phyloP scores from a whole-genome alignment of 2,888 invertebrate species.

The Prosapia bicincta region DNA sequence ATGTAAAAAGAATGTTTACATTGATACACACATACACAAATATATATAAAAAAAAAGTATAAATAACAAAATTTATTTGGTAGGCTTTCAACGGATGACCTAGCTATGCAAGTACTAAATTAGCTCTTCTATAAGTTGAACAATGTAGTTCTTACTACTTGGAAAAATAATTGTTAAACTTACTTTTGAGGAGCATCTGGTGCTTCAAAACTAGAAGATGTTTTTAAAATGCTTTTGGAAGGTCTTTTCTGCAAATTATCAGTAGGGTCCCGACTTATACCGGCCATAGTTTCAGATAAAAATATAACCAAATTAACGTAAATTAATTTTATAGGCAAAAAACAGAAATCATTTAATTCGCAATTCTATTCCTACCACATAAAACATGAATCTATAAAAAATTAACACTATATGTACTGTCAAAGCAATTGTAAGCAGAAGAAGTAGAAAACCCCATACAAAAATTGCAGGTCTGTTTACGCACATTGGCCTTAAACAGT shows the following conservation, averaged over 20 bases:
- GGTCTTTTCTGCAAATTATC: conserved; percentile 81
- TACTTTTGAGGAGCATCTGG: conserved; percentile 50
- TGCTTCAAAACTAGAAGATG: conserved; percentile 86
- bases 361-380: not conserved
- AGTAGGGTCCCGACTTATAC: conserved; percentile 43
- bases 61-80: too few species aligned
- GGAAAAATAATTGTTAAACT: too few species aligned
- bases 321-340: not conserved
- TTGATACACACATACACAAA: too few species aligned
- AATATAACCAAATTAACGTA: not conserved
- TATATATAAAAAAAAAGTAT: too few species aligned
- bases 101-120: too few species aligned
- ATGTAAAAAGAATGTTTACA: too few species aligned
- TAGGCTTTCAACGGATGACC: too few species aligned
- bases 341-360: not conserved
- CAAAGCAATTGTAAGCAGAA: not conserved
- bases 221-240: conserved; percentile 87
- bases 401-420: too few species aligned
- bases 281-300: conserved; percentile 25
- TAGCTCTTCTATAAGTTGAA: too few species aligned
- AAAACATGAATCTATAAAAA: not conserved
- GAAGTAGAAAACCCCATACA: not conserved
- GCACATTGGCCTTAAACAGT: not conserved
- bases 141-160: too few species aligned
- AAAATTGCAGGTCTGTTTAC: not conserved